Evolutionary conservation across 2,113 vertebrate genomes (phyloP).

Genomic region (Burhinus bistriatus): DNA sequence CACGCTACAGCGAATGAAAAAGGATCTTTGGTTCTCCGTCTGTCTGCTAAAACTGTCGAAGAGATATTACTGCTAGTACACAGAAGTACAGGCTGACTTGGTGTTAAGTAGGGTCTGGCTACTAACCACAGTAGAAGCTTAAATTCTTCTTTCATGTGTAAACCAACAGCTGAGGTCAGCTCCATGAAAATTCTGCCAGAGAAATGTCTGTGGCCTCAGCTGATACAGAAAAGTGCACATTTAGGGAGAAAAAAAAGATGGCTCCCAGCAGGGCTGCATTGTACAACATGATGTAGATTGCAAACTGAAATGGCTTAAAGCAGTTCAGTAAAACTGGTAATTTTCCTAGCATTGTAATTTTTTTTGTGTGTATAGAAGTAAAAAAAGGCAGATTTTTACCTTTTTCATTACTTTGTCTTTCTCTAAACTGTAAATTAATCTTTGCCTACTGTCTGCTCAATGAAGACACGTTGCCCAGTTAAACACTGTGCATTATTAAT

Average conservation of each 20-base stretch:
- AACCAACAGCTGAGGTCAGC: background rate
- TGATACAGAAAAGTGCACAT: background rate
- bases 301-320: background rate
- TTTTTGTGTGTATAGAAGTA: background rate
- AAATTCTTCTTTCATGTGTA: background rate
- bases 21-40: rapidly evolving
- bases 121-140: background rate
- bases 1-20: background rate
- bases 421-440: background rate
- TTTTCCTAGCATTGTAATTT: background rate
- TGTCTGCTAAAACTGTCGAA: background rate
- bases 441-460: background rate
- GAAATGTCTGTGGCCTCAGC: background rate
- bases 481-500: background rate
- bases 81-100: background rate
- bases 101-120: background rate
- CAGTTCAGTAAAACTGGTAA: background rate
- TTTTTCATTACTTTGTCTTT: background rate
- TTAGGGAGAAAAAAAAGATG: background rate
- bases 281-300: background rate
- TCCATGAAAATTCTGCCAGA: background rate
- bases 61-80: background rate
- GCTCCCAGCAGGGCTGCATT: background rate
- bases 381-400: background rate
- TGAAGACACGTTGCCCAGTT: background rate